These are phyloP conservation scores for Autographa pulchrina DNA, from an alignment of 2,888 invertebrate species.

Conservation along the genomic window DNA sequence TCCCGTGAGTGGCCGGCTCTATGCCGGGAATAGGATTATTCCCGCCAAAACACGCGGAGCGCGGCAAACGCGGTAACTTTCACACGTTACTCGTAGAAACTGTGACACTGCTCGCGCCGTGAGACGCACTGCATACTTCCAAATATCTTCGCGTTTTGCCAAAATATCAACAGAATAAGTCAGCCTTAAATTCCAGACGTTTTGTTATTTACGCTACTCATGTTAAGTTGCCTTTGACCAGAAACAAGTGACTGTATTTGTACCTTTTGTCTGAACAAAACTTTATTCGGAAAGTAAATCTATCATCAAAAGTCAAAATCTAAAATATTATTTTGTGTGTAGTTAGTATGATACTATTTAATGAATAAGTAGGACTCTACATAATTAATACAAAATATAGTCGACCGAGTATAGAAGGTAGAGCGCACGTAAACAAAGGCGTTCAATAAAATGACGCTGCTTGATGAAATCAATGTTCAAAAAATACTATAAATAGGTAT, in stretches of 20 bases:
- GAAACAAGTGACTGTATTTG: neutral
- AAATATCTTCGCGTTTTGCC: constrained; percentile 13
- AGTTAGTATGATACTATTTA: neutral
- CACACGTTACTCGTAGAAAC: constrained; percentile 55
- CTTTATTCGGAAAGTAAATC: neutral
- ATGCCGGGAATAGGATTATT: constrained; percentile 59
- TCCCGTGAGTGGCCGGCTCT: constrained; percentile 58
- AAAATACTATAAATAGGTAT: neutral
- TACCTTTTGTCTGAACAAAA: neutral
- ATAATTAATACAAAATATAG: too few relatives aligned
- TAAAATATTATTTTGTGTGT: too few relatives aligned
- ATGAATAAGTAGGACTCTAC: too few relatives aligned
- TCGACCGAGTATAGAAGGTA: neutral
- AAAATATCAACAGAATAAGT: constrained; percentile 5
- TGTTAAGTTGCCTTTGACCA: neutral
- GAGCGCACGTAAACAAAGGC: neutral
- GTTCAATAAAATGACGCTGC: neutral
- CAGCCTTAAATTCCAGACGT: neutral
- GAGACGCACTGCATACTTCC: constrained; percentile 15
- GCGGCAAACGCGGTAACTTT: constrained; percentile 71
- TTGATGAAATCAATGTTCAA: neutral
- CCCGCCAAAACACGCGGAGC: constrained; percentile 68
- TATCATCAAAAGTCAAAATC: neutral
- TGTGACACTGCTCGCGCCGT: constrained; percentile 28
- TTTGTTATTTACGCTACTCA: neutral